These are phyloP conservation scores for Cynodonichthys magdalenae DNA, from an alignment of 2,797 vertebrate species.

Conservation along the genomic window DNA sequence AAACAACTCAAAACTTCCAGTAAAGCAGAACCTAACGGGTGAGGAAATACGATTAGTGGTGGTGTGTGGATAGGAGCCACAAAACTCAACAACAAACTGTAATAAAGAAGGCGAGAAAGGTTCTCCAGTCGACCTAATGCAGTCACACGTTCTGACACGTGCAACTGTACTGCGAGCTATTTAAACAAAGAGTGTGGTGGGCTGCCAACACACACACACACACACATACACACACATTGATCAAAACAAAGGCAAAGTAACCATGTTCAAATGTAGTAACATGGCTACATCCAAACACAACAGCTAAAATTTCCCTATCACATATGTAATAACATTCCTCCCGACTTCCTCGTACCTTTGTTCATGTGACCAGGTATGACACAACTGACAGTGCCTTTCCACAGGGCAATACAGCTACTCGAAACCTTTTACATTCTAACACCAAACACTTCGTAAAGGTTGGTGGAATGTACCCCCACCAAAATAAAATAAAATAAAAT, in stretches of 20 bases:
- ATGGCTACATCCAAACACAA: background rate
- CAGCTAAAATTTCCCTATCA: background rate
- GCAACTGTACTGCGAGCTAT: constrained; percentile 75
- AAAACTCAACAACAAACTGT: constrained; percentile 8
- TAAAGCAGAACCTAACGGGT: constrained; percentile 24
- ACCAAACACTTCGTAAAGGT: background rate
- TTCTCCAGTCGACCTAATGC: constrained; percentile 35
- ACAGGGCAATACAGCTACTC: background rate
- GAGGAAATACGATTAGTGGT: no score
- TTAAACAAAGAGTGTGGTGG: constrained; percentile 79
- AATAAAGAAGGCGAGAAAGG: constrained; percentile 31
- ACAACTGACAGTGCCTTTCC: constrained; percentile 44
- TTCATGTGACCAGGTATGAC: constrained; percentile 22
- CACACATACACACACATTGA: constrained; percentile 4
- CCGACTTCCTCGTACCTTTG: constrained; percentile 24
- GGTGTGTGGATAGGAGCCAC: background rate
- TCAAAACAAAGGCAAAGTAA: constrained; percentile 44
- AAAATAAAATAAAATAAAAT: background rate
- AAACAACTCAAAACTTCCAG: constrained; percentile 37
- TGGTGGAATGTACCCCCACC: background rate
- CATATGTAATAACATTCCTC: background rate
- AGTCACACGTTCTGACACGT: constrained; percentile 83
- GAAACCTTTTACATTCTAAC: background rate
- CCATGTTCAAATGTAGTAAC: constrained; percentile 5
- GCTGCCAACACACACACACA: constrained; percentile 39